A percentile compares a stretch with the other conserved stretches of the same genome.
These are phyloP conservation scores for Spizaetus ornatus DNA, from an alignment of 2,113 vertebrate species.

Conservation along the genomic window DNA sequence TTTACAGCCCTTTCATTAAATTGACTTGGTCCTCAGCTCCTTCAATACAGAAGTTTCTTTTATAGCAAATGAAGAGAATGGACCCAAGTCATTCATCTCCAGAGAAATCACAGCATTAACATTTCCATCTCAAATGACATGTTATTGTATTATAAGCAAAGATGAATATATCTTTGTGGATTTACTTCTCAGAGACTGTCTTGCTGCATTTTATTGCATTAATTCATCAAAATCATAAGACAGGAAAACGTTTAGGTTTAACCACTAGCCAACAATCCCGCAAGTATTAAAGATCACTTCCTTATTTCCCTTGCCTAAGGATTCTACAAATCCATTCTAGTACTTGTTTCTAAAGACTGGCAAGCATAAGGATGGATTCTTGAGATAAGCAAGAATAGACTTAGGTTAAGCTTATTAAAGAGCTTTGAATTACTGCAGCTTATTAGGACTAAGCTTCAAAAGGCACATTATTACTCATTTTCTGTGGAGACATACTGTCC, in stretches of 20 bases:
- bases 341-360: neutral
- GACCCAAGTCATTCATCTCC: neutral
- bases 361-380: neutral
- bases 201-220: neutral
- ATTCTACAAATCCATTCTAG: neutral
- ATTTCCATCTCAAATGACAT: neutral
- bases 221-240: neutral
- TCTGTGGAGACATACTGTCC: neutral
- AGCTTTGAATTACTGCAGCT: neutral
- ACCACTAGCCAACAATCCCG: neutral
- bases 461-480: neutral
- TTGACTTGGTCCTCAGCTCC: neutral
- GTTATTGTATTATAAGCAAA: neutral
- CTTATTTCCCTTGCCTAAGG: neutral
- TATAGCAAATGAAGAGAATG: neutral
- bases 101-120: neutral
- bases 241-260: neutral
- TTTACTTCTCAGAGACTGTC: neutral
- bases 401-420: neutral
- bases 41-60: neutral
- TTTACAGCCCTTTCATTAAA: neutral
- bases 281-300: neutral
- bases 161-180: neutral
- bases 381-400: neutral
- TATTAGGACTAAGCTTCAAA: neutral